Base-by-base conservation (phyloP, 1,140 invertebrate species). In the Galleria mellonella region DNA sequence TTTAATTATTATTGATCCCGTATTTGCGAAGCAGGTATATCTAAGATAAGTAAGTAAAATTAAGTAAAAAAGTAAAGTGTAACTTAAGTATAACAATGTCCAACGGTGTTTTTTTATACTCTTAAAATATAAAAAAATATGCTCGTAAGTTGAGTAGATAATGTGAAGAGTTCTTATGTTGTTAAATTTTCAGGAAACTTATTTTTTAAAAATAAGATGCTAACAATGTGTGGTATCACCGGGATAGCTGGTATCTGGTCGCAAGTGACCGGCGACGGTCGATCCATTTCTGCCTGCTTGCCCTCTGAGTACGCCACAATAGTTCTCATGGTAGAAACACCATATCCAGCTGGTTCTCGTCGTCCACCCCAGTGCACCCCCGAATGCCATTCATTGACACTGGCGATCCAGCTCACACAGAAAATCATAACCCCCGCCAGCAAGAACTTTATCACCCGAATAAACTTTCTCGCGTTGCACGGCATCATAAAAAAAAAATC, bases 241-340 rank as follows among this genome's bases (percentile, higher is more conserved):
- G 78, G 78, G 33, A 70, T 74, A 9, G 62, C 71, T 1, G 78
- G 78, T 3, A 83, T 46, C 5, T 65, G 60, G 31, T 67, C 64
- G 50, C 81, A 85, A 14, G 70, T 51, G 35, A 83, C 64, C 1
- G 73, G 78, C 9, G 62, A 72, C 2, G 78, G 74, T 12, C 64
- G 56, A 17, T 85, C 78, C 59, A 81, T 63, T 46, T 82, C 82
- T 1, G 75, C 82, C 40, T 70, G 78, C 40, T 79, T 81, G 28
- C 55, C 61, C 43, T 71, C 78, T 4, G 82, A 85, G 51, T 85
- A 85, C 0, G 68, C 78, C n/a, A 85, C 71, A 13, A 85, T 82
- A 29, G 82, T 85, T 40, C 62, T 71, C 78, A 83, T 77, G 15
- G 78, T 84, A 6, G 81, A 53, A 31, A 53, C 32, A 4, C 48